Evolutionary conservation across 2,113 vertebrate species (phyloP).

Genomic region (Sula dactylatra): DNA sequence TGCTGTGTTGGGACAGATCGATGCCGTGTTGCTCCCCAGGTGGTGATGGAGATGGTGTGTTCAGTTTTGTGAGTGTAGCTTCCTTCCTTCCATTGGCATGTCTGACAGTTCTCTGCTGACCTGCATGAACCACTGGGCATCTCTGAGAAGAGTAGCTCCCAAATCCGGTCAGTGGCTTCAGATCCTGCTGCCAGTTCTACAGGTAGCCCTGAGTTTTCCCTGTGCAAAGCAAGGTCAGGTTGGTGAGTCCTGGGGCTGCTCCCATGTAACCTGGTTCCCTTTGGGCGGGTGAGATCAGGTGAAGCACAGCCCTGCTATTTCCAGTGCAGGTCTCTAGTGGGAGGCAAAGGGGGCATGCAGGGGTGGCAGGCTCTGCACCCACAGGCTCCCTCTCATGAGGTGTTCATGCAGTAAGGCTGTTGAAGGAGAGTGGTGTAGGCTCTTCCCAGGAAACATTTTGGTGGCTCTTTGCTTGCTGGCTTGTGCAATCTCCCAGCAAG

Average conservation of each 20-base stretch:
- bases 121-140: accelerated
- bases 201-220: background rate
- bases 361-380: background rate
- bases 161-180: background rate
- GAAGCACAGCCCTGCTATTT: background rate
- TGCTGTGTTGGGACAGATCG: background rate
- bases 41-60: background rate
- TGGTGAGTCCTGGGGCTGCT: background rate
- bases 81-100: accelerated
- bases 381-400: background rate
- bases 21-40: background rate
- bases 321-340: background rate
- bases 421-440: background rate
- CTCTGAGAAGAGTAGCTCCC: background rate
- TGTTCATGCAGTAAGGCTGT: accelerated
- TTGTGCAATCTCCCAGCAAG: background rate
- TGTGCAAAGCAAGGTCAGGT: background rate
- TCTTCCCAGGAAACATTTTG: background rate
- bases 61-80: too few relatives aligned
- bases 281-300: accelerated
- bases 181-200: background rate
- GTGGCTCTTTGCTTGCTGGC: background rate
- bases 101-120: background rate
- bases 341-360: too few relatives aligned
- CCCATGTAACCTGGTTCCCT: background rate